Evolutionary conservation across 2,888 invertebrate genomes (phyloP), one percentile per base, ranked within the genome.

Genomic region (Drosophila parthenogenetica): DNA sequence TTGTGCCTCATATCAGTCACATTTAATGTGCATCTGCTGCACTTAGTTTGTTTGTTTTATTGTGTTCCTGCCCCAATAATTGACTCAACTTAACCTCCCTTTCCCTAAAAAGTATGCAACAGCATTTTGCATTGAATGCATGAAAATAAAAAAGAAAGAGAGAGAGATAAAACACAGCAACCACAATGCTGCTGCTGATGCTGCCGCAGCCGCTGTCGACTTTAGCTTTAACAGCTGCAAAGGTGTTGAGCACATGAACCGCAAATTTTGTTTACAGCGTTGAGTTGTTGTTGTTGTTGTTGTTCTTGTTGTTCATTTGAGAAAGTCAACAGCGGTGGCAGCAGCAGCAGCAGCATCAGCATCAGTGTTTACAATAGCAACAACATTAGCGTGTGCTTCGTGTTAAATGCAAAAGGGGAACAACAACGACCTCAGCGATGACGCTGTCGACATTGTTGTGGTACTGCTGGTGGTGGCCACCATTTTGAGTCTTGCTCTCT

Each of bases 241-340:
- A 87, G 88, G 84, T 87, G 84, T 87, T 85, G 80, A 85, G 66
- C 83, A 83, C 86, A 85, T 87, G 83, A 87, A 87, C 84, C 84
- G 80, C 84, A 85, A 82, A 86, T 85, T 85, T 87, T 87, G 83
- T 86, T 86, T 81, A 86, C 83, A 72, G 79, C 80, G 46, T 58
- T 72, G 65, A 66, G 65, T 65, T 70, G 61, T 64, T 69, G 73
- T 69, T 63, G 61, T 57, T 74, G 69, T 57, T 35, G 35, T 63
- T 65, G 59, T 42, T 67, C 50, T 71, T 67, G 73, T 62, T 77
- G 65, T 55, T 69, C 43, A 71, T 66, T 50, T 61, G 58, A 55
- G 42, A 55, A 59, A 63, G 59, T 58, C 60, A 35, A 35, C 35
- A 35, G 35, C 35, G 13, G 35, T 35, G 54, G 32, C 37, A 60